These are phyloP conservation scores for Leiothrix lutea DNA, from an alignment of 2,113 vertebrate genomes.

Conservation along the genomic window DNA sequence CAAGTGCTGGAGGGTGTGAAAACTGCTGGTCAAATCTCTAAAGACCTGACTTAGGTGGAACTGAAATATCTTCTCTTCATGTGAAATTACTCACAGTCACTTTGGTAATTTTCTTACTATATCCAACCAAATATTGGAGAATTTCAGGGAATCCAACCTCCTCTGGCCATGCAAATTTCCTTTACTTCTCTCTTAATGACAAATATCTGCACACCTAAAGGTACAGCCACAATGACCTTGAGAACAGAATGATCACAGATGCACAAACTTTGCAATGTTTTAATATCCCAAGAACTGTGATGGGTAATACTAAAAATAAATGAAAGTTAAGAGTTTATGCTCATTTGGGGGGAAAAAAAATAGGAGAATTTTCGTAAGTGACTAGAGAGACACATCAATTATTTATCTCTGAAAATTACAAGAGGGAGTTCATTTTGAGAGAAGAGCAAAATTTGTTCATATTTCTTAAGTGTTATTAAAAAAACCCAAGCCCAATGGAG, in stretches of 20 bases:
- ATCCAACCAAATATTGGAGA: background rate
- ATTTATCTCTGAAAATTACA: background rate
- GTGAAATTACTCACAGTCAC: background rate
- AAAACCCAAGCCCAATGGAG: background rate
- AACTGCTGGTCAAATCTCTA: background rate
- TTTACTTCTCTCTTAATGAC: background rate
- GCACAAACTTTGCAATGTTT: background rate
- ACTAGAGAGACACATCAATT: background rate
- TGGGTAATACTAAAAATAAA: background rate
- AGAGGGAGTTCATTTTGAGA: background rate
- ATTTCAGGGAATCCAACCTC: background rate
- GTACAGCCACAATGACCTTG: background rate
- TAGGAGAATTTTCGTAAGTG: background rate
- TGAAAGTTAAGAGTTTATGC: background rate
- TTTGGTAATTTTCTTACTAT: background rate
- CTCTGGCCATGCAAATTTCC: background rate
- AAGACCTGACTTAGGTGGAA: background rate
- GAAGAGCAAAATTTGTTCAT: background rate
- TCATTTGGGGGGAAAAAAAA: background rate
- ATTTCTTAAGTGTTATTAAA: background rate
- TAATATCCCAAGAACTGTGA: background rate
- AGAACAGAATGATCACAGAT: background rate
- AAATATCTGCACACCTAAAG: background rate
- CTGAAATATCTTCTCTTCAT: background rate
- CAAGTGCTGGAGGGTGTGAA: background rate